Evolutionary conservation across 2,113 vertebrate genomes (phyloP), one percentile per base, ranked within the genome.

Genomic region (Phyllostomus hastatus): DNA sequence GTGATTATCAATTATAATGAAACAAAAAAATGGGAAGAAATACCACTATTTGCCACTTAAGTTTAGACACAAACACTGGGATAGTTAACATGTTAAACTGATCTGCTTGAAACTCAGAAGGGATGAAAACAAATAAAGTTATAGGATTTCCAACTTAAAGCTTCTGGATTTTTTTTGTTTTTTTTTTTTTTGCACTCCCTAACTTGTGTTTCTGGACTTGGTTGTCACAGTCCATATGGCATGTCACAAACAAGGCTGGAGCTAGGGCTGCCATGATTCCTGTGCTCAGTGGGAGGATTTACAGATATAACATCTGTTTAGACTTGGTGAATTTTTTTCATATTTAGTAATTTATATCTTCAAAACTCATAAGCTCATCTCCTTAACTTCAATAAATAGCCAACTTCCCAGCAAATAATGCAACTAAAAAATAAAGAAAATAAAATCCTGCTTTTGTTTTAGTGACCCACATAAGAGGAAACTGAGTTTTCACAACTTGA

Each of bases 1-100:
- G 26, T 72, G 87, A 70, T 85, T 83, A 16, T 95, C 91, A 96
- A 98, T 98, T 97, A 97, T 66, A 91, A 61, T 38, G 16, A 92
- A 96, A 89, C 67, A 10, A 61, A 81, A 69, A 78, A 82, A 19
- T 82, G 16, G 19, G 22, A 85, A 54, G 59, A 72, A 95, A 91
- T 83, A n/a, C 5, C 19, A 61, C 73, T 90, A 46, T 75, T 92
- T 94, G 78, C 67, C 48, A 0, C 90, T 97, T 72, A 54, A 95
- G 35, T 26, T 61, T 0, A 79, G 48, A 61, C 48, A 75, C 19
- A 6, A 93, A 0, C 57, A 0, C 5, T 1, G 75, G 89, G 0
- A 90, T 50, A 90, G 28, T 52, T 73, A 87, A 75, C 0, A n/a
- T 0, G 48, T 0, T 0, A 1, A 46, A 80, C 90, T 70, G 85